Evolutionary conservation across 2,888 invertebrate genomes (phyloP), one percentile per base, ranked within the genome.

Genomic region (Ormyrus pomaceus): DNA sequence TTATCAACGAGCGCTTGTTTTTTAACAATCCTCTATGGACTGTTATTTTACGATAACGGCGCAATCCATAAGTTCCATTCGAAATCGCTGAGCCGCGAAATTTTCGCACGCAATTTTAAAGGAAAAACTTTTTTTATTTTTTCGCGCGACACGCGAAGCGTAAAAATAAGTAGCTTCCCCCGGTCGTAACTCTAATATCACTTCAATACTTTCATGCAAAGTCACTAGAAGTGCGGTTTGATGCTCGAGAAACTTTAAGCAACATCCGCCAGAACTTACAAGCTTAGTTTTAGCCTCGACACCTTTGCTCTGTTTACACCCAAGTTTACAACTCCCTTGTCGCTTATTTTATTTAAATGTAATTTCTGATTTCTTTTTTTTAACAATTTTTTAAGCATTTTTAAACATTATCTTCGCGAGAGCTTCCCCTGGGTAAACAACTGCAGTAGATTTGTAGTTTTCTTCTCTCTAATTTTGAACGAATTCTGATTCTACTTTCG

Each of bases 401-500:
- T 56, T 61, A 19, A 19, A 73, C 50, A 55, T 46, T 69, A 74
- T 79, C 64, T 50, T 19, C 51, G 55, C 53, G 46, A 50, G 19
- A 19, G 34, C 45, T 61, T 73, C 64, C 78, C 73, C 13, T 7
- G 58, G 59, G 58, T 48, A 70, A 53, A 19, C 51, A 62, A 61
- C 61, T 59, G 11, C 34, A 46, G 19, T 56, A 69, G 79, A 79
- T 79, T 53, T 56, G 68, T 53, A 58, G 62, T 58, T 72, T 62
- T 53, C 68, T 53, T 48, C 71, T 62, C 55, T 61, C 76, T 72
- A 76, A 77, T 72, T 80, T 80, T 72, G 56, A 68, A 62, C 68
- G 71, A 75, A 61, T 71, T 77, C 68, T 62, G 72, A 80, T 80
- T 80, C 51, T 51, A 66, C 64, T 72, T 68, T 72, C 58, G 10